These are phyloP conservation scores for Epizoanthus illoricatus DNA, from an alignment of 92 coral and sea anemone species.

Conservation along the genomic window DNA sequence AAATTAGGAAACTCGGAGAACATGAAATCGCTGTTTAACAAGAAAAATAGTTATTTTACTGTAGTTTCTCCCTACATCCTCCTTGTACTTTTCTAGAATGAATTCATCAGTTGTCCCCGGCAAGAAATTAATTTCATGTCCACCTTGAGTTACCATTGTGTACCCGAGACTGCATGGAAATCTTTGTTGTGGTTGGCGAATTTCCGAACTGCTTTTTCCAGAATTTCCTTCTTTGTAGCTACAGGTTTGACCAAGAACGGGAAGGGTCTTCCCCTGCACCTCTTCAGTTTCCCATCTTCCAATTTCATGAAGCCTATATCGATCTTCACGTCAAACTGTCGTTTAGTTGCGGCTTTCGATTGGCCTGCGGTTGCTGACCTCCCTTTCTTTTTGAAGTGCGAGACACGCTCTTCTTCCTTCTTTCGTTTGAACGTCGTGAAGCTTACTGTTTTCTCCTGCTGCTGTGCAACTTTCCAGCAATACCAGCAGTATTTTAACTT, in stretches of 20 bases:
- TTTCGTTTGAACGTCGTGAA: too few relatives aligned
- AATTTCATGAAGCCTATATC: conserved; percentile 30
- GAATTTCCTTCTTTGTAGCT: conserved; percentile 27
- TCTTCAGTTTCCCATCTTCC: conserved; percentile 15
- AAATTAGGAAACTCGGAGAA: background rate
- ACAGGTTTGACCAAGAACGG: conserved; percentile 21
- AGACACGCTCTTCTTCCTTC: too few relatives aligned
- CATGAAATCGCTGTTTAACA: conserved; percentile 24
- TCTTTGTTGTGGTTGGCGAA: conserved; percentile 32
- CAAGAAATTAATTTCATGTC: conserved; percentile 8
- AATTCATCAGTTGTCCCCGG: conserved; percentile 36
- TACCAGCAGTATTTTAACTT: too few relatives aligned
- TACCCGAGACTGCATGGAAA: conserved; percentile 22
- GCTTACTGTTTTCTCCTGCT: too few relatives aligned
- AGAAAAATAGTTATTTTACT: conserved; percentile 20
- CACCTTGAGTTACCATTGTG: conserved; percentile 30
- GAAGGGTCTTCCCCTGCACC: conserved; percentile 28
- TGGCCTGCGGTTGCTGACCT: too few relatives aligned
- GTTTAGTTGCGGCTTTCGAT: too few relatives aligned
- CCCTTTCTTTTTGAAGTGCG: too few relatives aligned
- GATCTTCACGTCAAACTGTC: conserved; percentile 14
- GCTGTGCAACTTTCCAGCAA: too few relatives aligned
- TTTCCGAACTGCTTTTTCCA: conserved; percentile 34
- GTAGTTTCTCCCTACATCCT: conserved; percentile 44
- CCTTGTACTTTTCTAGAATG: conserved; percentile 38